Conservation (phyloP, 2,113 vertebrate species). For the Oreochromis aureus region DNA sequence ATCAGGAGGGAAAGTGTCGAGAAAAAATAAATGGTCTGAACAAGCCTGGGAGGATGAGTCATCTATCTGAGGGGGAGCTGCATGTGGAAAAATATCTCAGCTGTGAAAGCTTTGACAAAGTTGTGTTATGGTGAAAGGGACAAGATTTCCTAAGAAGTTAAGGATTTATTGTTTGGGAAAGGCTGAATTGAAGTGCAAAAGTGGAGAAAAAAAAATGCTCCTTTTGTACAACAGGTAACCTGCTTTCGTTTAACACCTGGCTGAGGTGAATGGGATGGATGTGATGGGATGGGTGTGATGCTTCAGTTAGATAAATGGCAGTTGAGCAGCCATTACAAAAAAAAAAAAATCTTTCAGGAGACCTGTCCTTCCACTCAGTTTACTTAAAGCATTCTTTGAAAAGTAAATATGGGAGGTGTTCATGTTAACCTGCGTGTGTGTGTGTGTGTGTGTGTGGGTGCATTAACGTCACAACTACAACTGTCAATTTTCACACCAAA, state of each 20-base stretch:
- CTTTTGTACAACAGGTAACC: not conserved
- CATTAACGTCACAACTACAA: not conserved
- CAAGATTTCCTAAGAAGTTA: not conserved
- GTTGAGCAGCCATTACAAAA: not conserved
- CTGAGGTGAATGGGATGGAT: not conserved
- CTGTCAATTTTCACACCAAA: not conserved
- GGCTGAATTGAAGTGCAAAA: not conserved
- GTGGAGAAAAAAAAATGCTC: not conserved
- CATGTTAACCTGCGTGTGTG: not conserved
- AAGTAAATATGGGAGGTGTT: not conserved
- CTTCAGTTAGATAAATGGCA: not conserved
- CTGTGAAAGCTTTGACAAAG: not conserved
- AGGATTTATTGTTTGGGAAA: not conserved
- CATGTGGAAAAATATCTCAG: not conserved
- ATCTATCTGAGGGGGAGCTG: constrained; percentile 2
- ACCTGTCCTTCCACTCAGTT: constrained; percentile 2
- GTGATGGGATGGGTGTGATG: not conserved
- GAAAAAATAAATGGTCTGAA: constrained; percentile 25
- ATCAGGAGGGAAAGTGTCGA: constrained; percentile 7
- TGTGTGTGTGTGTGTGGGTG: not conserved
- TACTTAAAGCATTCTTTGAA: not conserved
- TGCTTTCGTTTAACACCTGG: not conserved
- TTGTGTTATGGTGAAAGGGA: not conserved
- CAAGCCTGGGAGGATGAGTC: constrained; percentile 6
- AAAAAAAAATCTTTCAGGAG: not conserved